These are phyloP conservation scores for Lipophrys pholis DNA, from an alignment of 2,113 vertebrate species.

Conservation along the genomic window DNA sequence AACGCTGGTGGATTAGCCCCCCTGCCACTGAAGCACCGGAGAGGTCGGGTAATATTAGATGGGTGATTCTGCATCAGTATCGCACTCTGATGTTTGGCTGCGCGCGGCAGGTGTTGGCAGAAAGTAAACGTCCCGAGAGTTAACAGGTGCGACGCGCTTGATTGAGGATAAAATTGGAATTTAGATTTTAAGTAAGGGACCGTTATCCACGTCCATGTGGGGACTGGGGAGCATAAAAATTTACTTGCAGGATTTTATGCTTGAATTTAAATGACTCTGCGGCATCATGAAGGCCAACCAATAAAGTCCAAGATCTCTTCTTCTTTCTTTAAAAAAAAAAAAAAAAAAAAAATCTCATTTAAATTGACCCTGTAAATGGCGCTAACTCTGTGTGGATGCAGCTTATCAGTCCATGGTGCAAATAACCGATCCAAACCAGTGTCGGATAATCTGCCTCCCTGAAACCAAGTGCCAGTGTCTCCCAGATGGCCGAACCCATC, in stretches of 20 bases:
- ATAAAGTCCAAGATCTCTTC: conserved; percentile 32
- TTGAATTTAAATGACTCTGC: conserved; percentile 42
- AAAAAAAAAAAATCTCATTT: too few relatives aligned
- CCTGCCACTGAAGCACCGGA: neutral
- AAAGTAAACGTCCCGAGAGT: conserved; percentile 33
- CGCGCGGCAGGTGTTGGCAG: conserved; percentile 49
- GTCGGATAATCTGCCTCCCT: conserved; percentile 69
- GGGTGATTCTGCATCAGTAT: conserved; percentile 22
- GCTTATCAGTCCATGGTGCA: conserved; percentile 39
- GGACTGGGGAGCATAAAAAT: conserved; percentile 30
- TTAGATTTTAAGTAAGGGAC: conserved; percentile 47
- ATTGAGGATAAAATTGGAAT: conserved; percentile 64
- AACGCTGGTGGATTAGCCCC: conserved; percentile 40
- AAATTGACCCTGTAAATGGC: neutral
- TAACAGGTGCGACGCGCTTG: conserved; percentile 36
- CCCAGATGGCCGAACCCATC: conserved; percentile 65
- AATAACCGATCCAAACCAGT: conserved; percentile 66
- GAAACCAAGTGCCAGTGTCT: conserved; percentile 52
- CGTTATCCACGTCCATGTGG: conserved; percentile 34
- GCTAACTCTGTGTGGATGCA: conserved; percentile 7
- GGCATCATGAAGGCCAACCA: neutral
- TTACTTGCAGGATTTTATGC: conserved; percentile 43
- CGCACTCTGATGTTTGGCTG: conserved; percentile 1
- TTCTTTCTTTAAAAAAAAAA: too few relatives aligned
- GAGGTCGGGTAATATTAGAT: conserved; percentile 23